These are phyloP conservation scores for Sinhomidia bicolor DNA, from an alignment of 2,888 invertebrate genomes.

Conservation along the genomic window DNA sequence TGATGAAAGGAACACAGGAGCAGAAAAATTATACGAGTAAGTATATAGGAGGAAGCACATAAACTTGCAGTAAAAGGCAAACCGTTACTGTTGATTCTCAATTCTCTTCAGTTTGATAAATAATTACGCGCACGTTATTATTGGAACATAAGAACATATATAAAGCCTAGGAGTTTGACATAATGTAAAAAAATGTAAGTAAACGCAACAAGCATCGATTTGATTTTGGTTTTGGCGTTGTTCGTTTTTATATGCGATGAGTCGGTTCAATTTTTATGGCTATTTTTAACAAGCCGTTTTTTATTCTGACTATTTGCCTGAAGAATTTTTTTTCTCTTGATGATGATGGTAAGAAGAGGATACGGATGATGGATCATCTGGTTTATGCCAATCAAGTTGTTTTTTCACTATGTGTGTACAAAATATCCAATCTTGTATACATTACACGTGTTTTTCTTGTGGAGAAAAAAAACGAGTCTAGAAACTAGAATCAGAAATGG, in stretches of 20 bases:
- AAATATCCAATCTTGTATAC: slow-evolving; percentile 8
- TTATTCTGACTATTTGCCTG: not conserved
- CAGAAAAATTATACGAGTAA: not conserved
- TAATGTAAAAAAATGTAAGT: not conserved
- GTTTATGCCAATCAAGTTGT: slow-evolving; percentile 60
- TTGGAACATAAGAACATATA: slow-evolving; percentile 1
- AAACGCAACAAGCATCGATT: not conserved
- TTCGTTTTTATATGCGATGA: not conserved
- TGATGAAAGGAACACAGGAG: not conserved
- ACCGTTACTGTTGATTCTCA: not conserved
- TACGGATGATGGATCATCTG: slow-evolving; percentile 62
- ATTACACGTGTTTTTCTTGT: slow-evolving; percentile 4
- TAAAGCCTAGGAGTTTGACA: not conserved
- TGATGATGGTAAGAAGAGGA: no score
- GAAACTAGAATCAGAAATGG: slow-evolving; percentile 10
- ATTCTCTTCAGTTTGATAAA: slow-evolving; percentile 16
- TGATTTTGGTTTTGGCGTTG: slow-evolving; percentile 17
- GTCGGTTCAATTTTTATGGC: not conserved
- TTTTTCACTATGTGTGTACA: slow-evolving; percentile 13
- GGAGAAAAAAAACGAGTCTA: not conserved
- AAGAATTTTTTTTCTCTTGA: slow-evolving; percentile 1
- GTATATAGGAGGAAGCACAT: not conserved
- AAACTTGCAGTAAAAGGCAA: not conserved
- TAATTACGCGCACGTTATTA: slow-evolving; percentile 6
- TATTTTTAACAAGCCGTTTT: slow-evolving; percentile 57